phyloP scores from a whole-genome alignment of 1,140 invertebrate species.

The Dendroctonus valens region DNA sequence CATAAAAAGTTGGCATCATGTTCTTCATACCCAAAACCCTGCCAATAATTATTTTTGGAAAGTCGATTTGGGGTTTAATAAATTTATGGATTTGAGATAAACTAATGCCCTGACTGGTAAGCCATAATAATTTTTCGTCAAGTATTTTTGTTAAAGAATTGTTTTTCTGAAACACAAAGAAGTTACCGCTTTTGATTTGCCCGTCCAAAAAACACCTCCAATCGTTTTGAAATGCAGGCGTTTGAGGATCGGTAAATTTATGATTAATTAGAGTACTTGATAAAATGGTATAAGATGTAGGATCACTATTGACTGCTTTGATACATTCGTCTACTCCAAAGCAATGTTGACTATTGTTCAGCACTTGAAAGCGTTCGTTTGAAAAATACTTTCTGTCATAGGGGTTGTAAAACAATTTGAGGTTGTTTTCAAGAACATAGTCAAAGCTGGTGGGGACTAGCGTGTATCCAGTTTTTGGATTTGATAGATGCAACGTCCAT shows the following conservation, averaged over 20 bases:
- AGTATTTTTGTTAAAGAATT: no score
- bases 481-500: not conserved
- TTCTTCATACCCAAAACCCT: not conserved
- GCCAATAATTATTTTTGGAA: not conserved
- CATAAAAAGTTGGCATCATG: slow-evolving; percentile 4
- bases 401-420: not conserved
- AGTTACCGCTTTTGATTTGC: no score
- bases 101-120: no score
- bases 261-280: not conserved
- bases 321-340: not conserved
- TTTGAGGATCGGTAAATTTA: no score
- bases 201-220: no score
- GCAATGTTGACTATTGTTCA: slow-evolving; percentile 1
- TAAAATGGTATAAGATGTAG: not conserved
- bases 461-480: not conserved
- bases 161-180: no score
- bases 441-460: not conserved
- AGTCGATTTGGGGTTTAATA: no score
- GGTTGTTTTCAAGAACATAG: not conserved
- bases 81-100: no score
- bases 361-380: not conserved
- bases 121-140: no score
- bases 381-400: not conserved
- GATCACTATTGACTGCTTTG: not conserved
- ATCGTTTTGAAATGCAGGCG: no score